Conservation (phyloP, 1,140 invertebrate genomes). For the Cephus cinctus region DNA sequence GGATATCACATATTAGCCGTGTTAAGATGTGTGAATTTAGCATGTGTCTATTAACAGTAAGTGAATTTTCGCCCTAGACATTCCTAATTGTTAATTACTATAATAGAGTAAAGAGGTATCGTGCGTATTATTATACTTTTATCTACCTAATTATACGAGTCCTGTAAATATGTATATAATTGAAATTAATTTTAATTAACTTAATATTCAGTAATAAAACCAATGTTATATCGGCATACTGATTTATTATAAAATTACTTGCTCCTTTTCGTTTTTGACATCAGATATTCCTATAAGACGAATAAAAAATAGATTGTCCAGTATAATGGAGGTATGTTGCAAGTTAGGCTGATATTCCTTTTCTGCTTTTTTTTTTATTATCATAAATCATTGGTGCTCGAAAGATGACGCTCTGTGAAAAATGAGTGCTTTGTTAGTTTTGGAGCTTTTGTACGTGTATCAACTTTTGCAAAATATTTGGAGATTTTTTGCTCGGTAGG, state of each 20-base stretch:
- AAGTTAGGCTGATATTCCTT: too few species aligned
- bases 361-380: not conserved
- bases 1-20: conserved; percentile 23
- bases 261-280: too few species aligned
- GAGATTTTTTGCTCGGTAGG: conserved; percentile 39
- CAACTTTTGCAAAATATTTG: conserved; percentile 34
- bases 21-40: conserved; percentile 25
- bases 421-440: conserved; percentile 34
- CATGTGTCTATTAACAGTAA: conserved; percentile 28
- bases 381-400: conserved; percentile 34
- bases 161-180: conserved; percentile 43
- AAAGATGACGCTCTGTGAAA: conserved; percentile 41
- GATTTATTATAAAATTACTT: too few species aligned
- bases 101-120: conserved; percentile 1
- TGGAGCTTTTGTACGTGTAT: conserved; percentile 17
- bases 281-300: too few species aligned
- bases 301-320: too few species aligned
- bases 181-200: conserved; percentile 16
- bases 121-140: conserved; percentile 8
- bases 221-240: not conserved
- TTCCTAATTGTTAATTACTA: conserved; percentile 36
- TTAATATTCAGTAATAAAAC: conserved; percentile 7
- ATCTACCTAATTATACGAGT: conserved; percentile 18
- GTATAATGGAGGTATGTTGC: too few species aligned
- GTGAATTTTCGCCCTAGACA: conserved; percentile 26